A percentile compares a stretch with the other conserved stretches of the same genome.
phyloP scores from a whole-genome alignment of 2,113 vertebrate species.

The Axis porcinus region DNA sequence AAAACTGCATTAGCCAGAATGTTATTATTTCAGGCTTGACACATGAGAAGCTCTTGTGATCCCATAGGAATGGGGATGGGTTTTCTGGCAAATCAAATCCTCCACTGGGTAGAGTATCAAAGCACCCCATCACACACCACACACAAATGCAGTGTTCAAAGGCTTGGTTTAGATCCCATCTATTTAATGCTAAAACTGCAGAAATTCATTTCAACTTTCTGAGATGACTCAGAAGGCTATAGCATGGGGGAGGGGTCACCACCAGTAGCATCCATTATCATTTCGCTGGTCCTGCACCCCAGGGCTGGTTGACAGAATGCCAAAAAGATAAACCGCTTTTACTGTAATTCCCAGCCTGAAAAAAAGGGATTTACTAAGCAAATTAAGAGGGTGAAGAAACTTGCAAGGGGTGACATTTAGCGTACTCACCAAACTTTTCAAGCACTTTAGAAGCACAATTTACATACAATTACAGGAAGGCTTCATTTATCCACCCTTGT shows the following conservation, averaged over 20 bases:
- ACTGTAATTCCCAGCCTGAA: constrained; percentile 67
- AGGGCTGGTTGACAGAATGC: constrained; percentile 59
- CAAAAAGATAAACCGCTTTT: constrained; percentile 70
- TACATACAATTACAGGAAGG: constrained; percentile 73
- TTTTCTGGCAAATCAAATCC: background rate
- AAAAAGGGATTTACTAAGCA: constrained; percentile 73
- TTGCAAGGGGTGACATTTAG: constrained; percentile 66
- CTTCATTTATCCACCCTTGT: constrained; percentile 65
- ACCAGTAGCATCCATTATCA: constrained; percentile 48
- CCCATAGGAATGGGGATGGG: accelerated
- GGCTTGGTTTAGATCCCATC: background rate
- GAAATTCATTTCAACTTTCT: constrained; percentile 46
- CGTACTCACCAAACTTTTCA: constrained; percentile 64
- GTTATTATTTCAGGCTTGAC: background rate
- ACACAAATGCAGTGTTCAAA: background rate
- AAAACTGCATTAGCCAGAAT: background rate
- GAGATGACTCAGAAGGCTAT: constrained; percentile 53
- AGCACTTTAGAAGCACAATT: constrained; percentile 69
- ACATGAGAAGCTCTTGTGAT: background rate
- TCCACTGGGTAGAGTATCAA: background rate
- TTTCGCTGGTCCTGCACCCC: constrained; percentile 33
- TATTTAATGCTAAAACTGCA: background rate
- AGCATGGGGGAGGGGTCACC: background rate
- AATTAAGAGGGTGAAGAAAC: constrained; percentile 75
- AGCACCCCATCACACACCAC: accelerated